A percentile compares a stretch with the other conserved stretches of the same genome.
phyloP scores from a whole-genome alignment of 92 coral and sea anemone species.

The Epizoanthus stellaris region DNA sequence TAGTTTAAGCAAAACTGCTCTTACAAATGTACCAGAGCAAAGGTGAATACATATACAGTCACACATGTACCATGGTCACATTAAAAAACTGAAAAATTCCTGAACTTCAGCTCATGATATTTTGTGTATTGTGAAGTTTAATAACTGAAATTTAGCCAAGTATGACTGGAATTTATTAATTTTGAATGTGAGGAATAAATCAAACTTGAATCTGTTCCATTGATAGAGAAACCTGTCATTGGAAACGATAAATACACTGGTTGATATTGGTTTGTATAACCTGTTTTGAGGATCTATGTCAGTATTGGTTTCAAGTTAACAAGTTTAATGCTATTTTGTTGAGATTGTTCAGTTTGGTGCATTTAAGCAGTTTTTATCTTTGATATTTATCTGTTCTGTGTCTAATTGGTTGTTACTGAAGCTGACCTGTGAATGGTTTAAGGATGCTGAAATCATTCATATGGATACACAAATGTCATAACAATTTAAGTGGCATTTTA shows the following conservation, averaged over 20 bases:
- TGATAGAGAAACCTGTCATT: neutral
- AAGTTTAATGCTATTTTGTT: neutral
- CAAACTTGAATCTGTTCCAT: constrained; percentile 29
- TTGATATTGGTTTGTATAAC: constrained; percentile 2
- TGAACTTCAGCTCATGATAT: neutral
- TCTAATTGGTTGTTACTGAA: constrained; percentile 15
- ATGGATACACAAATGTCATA: constrained; percentile 18
- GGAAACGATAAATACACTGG: neutral
- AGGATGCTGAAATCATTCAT: neutral
- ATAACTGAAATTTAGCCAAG: constrained; percentile 18
- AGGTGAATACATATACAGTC: too few relatives aligned
- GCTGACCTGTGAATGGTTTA: neutral
- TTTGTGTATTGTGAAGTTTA: constrained; percentile 6
- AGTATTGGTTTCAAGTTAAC: neutral
- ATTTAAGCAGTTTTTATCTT: constrained; percentile 17
- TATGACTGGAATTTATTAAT: constrained; percentile 40
- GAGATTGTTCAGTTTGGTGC: neutral
- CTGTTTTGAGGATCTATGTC: constrained; percentile 9
- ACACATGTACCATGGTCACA: too few relatives aligned
- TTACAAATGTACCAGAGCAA: too few relatives aligned
- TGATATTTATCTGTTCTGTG: neutral
- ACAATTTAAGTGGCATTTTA: constrained; percentile 24
- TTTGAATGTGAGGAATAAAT: constrained; percentile 39
- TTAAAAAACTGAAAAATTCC: neutral
- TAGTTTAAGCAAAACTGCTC: too few relatives aligned